Evolutionary conservation across 2,888 invertebrate species (phyloP), one percentile per base, ranked within the genome.

Genomic region (Arctia plantaginis): DNA sequence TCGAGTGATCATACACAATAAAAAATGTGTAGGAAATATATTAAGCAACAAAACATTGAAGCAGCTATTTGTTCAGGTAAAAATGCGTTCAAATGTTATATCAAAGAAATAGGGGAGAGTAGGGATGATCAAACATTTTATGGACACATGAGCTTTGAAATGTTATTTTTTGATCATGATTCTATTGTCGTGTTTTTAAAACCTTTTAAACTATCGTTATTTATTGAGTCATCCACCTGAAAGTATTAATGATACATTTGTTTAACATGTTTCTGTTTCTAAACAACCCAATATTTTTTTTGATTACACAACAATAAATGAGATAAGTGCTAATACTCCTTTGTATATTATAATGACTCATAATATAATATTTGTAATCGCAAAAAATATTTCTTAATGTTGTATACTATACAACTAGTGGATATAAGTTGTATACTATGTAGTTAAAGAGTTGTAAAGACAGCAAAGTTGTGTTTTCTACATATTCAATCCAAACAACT

Each of bases 1-100:
- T 83, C 80, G 81, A 81, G 79, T 86, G 83, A 85, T 85, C 85
- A 80, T 80, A 68, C 77, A 82, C 79, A 82, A 78, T 82, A 77
- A 80, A 76, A 81, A 80, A 82, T 81, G 71, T 79, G 69, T 73
- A 71, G 33, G 12, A 70, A 80, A 82, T 75, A 78, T 77, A 76
- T 77, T 79, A 82, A 78, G 39, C 75, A 79, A 79, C 79, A 79
- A 82, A 76, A 74, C 68, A 71, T 77, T 73, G 33, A 73, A 74
- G 68, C 69, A 78, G 77, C 76, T 76, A 69, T 84, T 84, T 80
- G 77, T 78, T 78, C 71, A 80, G 78, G 77, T 77, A 80, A 33
- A 73, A 79, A 80, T 78, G 77, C 76, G 65, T 77, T 76, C 72
- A 66, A 75, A 77, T 78, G 74, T 78, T 55, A 77, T 77, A 75